Evolutionary conservation across 2,888 invertebrate species (phyloP).

Genomic region (Epinotia demarniana): DNA sequence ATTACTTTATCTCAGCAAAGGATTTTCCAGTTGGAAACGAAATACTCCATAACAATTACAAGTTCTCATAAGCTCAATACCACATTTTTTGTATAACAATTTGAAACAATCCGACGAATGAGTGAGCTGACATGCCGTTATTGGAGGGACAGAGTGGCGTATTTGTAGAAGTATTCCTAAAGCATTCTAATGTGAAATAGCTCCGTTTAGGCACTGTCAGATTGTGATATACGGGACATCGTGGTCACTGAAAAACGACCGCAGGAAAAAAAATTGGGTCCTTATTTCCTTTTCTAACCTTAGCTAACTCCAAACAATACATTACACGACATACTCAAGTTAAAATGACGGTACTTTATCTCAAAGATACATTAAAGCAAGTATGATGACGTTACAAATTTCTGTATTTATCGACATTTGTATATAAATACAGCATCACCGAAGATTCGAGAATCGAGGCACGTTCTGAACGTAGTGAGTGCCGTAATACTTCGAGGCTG

Average conservation of each 20-base stretch:
- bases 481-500: too few species aligned
- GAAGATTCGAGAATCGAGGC: too few species aligned
- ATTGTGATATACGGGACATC: slow-evolving; percentile 2
- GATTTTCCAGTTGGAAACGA: too few species aligned
- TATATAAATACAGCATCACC: too few species aligned
- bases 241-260: slow-evolving; percentile 5
- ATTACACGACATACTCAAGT: too few species aligned
- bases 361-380: too few species aligned
- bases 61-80: background rate
- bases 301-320: too few species aligned
- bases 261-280: background rate
- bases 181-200: slow-evolving; percentile 29
- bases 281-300: background rate
- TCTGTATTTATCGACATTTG: too few species aligned
- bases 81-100: slow-evolving; percentile 3
- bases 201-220: slow-evolving; percentile 11
- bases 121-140: slow-evolving; percentile 2
- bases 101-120: background rate
- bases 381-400: too few species aligned
- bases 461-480: too few species aligned
- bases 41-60: background rate
- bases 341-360: too few species aligned
- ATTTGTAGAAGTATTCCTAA: slow-evolving; percentile 1
- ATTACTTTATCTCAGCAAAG: background rate
- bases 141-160: background rate